A percentile compares a stretch with the other conserved stretches of the same genome.
These are phyloP conservation scores for Mionectes olivaceus DNA, from an alignment of 2,797 vertebrate genomes.

Conservation along the genomic window DNA sequence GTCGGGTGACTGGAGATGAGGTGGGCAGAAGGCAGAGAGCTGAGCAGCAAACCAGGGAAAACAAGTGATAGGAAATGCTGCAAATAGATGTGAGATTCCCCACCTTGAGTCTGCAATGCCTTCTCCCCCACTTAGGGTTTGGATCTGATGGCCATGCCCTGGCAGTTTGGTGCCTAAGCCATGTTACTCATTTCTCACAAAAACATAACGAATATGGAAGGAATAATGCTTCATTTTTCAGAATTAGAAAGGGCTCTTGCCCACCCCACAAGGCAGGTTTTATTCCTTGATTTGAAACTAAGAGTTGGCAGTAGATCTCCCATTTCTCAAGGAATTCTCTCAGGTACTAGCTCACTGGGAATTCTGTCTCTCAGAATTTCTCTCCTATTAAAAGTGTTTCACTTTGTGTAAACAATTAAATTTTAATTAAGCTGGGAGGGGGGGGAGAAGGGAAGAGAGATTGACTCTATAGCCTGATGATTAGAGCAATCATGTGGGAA, in stretches of 20 bases:
- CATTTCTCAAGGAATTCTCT: background rate
- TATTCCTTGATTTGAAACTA: background rate
- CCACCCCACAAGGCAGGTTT: background rate
- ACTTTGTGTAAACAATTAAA: constrained; percentile 67
- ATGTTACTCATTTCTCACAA: background rate
- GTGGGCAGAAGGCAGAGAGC: background rate
- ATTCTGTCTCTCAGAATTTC: constrained; percentile 30
- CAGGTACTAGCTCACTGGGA: background rate
- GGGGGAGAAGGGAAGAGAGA: background rate
- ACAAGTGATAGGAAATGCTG: background rate
- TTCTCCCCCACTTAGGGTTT: background rate
- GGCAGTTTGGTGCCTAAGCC: background rate
- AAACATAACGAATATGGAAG: background rate
- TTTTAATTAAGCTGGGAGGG: constrained; percentile 36
- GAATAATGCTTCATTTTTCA: background rate
- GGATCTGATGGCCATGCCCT: background rate
- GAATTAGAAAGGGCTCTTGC: background rate
- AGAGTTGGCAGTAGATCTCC: background rate
- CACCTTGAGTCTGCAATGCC: background rate
- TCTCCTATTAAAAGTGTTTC: constrained; percentile 44
- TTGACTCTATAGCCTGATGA: constrained; percentile 52
- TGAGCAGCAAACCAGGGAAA: background rate
- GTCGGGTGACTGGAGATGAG: background rate
- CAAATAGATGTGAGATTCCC: background rate
- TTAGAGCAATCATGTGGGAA: constrained; percentile 46